Conservation (phyloP, 2,113 vertebrate species). For the Onychorhynchus coronatus region DNA sequence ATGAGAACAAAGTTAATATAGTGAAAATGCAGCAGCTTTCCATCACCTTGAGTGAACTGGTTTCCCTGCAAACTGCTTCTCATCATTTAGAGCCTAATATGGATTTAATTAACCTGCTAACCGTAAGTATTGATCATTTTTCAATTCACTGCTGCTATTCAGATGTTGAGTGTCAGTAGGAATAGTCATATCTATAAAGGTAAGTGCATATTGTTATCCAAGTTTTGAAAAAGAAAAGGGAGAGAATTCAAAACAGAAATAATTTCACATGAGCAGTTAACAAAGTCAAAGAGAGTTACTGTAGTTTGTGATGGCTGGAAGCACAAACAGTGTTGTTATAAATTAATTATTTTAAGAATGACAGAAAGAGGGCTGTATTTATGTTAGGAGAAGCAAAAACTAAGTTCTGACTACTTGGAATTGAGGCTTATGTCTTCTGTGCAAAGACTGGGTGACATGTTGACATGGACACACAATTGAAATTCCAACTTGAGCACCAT, state of each 20-base stretch:
- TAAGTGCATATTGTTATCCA: neutral
- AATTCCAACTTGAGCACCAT: neutral
- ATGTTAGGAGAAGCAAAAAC: neutral
- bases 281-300: neutral
- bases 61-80: conserved; percentile 86
- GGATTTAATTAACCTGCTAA: conserved; percentile 95
- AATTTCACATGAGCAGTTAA: neutral
- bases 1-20: conserved; percentile 89
- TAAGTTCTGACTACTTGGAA: neutral
- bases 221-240: neutral
- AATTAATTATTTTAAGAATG: neutral
- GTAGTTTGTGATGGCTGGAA: neutral
- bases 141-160: neutral
- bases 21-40: conserved; percentile 98
- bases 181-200: neutral
- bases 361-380: neutral
- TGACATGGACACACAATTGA: neutral
- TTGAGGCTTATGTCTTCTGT: neutral
- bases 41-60: conserved; percentile 91
- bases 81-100: conserved; percentile 94
- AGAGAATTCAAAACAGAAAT: neutral
- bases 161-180: neutral
- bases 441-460: rapidly evolving
- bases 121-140: conserved; percentile 74
- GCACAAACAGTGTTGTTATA: neutral